These are phyloP conservation scores for Acanthoscelides obtectus DNA, from an alignment of 2,888 invertebrate species.

Conservation along the genomic window DNA sequence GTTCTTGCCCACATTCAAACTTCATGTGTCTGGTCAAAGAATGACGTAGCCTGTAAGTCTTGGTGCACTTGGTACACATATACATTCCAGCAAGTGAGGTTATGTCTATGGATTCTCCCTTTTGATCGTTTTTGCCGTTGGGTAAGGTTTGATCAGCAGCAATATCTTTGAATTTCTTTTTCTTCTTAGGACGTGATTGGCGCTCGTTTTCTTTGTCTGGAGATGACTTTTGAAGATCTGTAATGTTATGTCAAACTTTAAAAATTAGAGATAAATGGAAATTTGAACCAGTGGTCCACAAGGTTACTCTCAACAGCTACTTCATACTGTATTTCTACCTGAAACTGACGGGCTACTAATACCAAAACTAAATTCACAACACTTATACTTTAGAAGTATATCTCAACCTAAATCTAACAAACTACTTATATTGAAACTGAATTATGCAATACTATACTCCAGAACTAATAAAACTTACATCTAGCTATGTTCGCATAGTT, in stretches of 20 bases:
- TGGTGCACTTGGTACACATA: slow-evolving; percentile 50
- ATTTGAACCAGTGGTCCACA: background rate
- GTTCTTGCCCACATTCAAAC: slow-evolving; percentile 55
- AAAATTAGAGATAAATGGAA: background rate
- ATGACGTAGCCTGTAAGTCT: slow-evolving; percentile 49
- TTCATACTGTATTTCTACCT: background rate
- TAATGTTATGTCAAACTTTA: background rate
- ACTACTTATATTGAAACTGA: no score
- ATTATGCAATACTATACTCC: no score
- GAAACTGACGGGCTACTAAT: background rate
- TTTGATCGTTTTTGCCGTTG: background rate
- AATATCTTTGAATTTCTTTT: slow-evolving; percentile 7
- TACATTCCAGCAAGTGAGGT: slow-evolving; percentile 29
- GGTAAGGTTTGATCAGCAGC: background rate
- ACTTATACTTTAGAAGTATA: no score
- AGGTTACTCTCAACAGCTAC: background rate
- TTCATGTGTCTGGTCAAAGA: slow-evolving; percentile 52
- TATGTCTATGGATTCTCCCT: slow-evolving; percentile 14
- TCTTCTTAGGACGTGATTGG: slow-evolving; percentile 16
- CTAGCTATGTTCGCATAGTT: no score
- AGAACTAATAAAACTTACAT: no score
- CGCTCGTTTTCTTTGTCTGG: slow-evolving; percentile 23
- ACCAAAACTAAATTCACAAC: background rate
- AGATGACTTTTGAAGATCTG: background rate
- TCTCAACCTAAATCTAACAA: no score